phyloP scores from a whole-genome alignment of 2,113 vertebrate genomes.

The Psettodes erumei region DNA sequence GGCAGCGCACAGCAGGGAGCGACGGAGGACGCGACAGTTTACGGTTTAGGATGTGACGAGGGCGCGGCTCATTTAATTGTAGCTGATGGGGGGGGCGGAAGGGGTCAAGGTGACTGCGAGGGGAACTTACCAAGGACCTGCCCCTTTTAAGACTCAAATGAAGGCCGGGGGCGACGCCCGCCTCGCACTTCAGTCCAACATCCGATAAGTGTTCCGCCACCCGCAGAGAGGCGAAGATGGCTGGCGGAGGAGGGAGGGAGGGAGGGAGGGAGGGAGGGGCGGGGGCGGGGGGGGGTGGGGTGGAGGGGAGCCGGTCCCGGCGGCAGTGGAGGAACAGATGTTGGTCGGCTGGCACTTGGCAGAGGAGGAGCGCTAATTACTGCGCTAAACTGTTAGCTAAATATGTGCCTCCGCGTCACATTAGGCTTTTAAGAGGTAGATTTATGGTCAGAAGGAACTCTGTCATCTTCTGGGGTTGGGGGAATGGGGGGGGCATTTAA shows the following conservation, averaged over 20 bases:
- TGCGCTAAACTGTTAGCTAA: constrained; percentile 69
- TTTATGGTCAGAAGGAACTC: constrained; percentile 52
- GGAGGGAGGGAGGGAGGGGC: background rate
- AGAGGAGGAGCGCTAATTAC: constrained; percentile 65
- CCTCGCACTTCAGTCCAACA: constrained; percentile 43
- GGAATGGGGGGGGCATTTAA: constrained; percentile 12
- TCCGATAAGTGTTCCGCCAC: constrained; percentile 45
- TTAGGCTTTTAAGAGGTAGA: constrained; percentile 61
- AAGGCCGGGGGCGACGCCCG: background rate
- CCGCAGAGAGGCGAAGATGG: constrained; percentile 26
- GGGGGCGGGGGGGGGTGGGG: background rate
- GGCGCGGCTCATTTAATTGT: constrained; percentile 62
- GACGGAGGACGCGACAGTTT: constrained; percentile 56
- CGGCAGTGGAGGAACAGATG: constrained; percentile 70
- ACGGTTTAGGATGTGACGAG: constrained; percentile 59
- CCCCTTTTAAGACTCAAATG: constrained; percentile 16
- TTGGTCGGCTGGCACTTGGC: constrained; percentile 67
- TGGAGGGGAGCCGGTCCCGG: constrained; percentile 33
- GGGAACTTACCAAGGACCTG: background rate
- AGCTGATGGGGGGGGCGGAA: constrained; percentile 1
- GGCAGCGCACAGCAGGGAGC: constrained; percentile 52
- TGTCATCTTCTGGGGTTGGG: constrained; percentile 48
- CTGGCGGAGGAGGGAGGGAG: background rate
- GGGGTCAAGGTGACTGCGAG: constrained; percentile 58
- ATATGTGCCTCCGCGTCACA: constrained; percentile 63